Evolutionary conservation across 2,888 invertebrate genomes (phyloP).

Genomic region (Cerceris rybyensis): DNA sequence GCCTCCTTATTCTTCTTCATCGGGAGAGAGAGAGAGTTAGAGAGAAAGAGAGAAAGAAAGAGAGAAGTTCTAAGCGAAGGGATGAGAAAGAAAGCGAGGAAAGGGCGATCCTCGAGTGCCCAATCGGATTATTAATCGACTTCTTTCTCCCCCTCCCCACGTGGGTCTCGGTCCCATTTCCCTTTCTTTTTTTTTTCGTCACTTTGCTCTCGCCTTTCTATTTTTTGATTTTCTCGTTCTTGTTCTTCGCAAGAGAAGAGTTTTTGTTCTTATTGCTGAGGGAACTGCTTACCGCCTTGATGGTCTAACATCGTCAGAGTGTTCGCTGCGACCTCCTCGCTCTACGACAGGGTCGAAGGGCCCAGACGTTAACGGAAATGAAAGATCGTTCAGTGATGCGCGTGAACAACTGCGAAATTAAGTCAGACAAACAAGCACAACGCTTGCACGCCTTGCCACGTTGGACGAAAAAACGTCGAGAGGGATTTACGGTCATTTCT

Average conservation of each 20-base stretch:
- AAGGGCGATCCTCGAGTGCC: background rate
- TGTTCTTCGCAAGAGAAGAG: slow-evolving; percentile 21
- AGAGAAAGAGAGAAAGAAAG: background rate
- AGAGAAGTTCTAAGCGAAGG: background rate
- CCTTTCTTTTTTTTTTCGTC: slow-evolving; percentile 31
- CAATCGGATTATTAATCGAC: background rate
- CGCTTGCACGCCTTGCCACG: slow-evolving; percentile 54
- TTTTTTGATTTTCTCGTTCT: slow-evolving; percentile 6
- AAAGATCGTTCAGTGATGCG: slow-evolving; percentile 75
- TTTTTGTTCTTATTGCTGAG: slow-evolving; percentile 54
- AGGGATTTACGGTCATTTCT: background rate
- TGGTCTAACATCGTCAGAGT: slow-evolving; percentile 94
- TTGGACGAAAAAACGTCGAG: background rate
- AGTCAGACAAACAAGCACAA: slow-evolving; percentile 68
- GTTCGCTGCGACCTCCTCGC: slow-evolving; percentile 95
- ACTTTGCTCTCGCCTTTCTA: slow-evolving; percentile 31
- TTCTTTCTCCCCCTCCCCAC: slow-evolving; percentile 1
- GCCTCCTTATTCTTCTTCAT: too few species aligned
- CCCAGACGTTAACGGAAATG: slow-evolving; percentile 73
- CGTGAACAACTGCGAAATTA: slow-evolving; percentile 73
- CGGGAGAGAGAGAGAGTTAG: too few species aligned
- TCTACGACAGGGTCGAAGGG: slow-evolving; percentile 86
- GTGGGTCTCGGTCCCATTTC: slow-evolving; percentile 21
- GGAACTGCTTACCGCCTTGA: slow-evolving; percentile 94
- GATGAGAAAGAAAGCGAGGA: background rate